Base-by-base conservation (phyloP, 2,888 invertebrate genomes). In the Metallyticus violacea region DNA sequence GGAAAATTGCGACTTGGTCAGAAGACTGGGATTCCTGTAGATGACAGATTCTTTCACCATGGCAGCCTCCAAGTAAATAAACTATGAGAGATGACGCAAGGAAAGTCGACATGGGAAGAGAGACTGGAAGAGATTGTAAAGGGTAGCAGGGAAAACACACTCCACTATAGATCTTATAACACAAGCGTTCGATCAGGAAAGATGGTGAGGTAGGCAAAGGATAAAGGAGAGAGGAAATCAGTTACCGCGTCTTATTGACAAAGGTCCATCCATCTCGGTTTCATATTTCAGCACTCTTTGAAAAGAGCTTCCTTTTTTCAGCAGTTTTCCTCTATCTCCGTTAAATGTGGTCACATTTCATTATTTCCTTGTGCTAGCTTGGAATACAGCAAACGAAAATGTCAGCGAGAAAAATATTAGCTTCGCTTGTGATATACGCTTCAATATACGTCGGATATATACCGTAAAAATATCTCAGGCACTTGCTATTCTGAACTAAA, bases 211-310 rank as follows among this genome's bases (percentile, higher is more conserved):
- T n/a, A n/a, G n/a, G n/a, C n/a, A n/a, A n/a, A n/a, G n/a, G n/a
- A n/a, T n/a, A n/a, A n/a, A n/a, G n/a, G n/a, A n/a, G 26, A 26
- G 26, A 25, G 40, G 62, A 62, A 79, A 85, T 62, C 30, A 30
- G 85, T 85, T 79, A 85, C 30, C 7, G 26, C 40, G 22, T 85
- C 77, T 15, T 77, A 77, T 85, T 80, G 85, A 80, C 85, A 85
- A 80, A 26, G 76, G 7, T 80, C 85, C 85, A 79, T 85, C 85
- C 85, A 79, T 85, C 85, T 85, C 79, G 76, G 81, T 81, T 81
- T 85, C 85, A 85, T 85, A 79, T 85, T 85, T 85, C 85, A 81
- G 62, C 81, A 81, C 62, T 81, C 40, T 27, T 22, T 26, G 15
- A 28, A 79, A 79, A n/a, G n/a, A 27, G 26, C 79, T 79, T 79